Evolutionary conservation across 2,113 vertebrate genomes (phyloP), one percentile per base, ranked within the genome.

Genomic region (Stercorarius parasiticus): DNA sequence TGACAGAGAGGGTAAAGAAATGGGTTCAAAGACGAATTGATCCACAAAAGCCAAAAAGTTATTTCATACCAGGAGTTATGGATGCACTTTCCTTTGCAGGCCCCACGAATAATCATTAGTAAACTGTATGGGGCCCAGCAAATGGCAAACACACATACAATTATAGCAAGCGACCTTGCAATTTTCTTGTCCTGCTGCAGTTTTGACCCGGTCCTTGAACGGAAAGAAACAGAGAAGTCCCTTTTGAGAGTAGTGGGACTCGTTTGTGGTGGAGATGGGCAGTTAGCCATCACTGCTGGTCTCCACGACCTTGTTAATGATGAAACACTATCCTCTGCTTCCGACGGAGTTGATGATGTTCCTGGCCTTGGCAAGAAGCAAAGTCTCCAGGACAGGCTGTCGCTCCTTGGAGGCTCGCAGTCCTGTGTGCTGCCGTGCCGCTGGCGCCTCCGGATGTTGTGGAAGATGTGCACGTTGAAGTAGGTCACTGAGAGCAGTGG

Each of bases 381-480:
- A 61, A 36, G 14, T 32, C 59, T 89, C 53, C 34, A 42, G 16
- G 70, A 59, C 30, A 36, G 17, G 59, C 40, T 92, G 30, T 27
- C 17, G 8, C 47, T 36, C 9, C 58, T 71, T 1, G 82, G 3
- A 22, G 6, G 2, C 38, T 92, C 72, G 0, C 23, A 62, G 38
- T 55, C 40, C 77, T 58, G 67, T 3, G 2, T 6, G 36, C 74
- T 72, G 36, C 59, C 10, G 0, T 12, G 86, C 30, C 9, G 42
- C 55, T 82, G 87, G 17, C 81, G 65, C 42, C 97, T 98, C 78
- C 98, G 98, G 79, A 99, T 98, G 92, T 97, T 98, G 93, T 98
- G 96, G 97, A 99, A 99, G 96, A 99, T 99, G 95, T 97, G 97
- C 34, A 98, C 32, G 32, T 99, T 99, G 97, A 99, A 99, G 97